A percentile compares a stretch with the other conserved stretches of the same genome.
Evolutionary conservation across 1,140 invertebrate species (phyloP).

Genomic region (Episyrphus balteatus): DNA sequence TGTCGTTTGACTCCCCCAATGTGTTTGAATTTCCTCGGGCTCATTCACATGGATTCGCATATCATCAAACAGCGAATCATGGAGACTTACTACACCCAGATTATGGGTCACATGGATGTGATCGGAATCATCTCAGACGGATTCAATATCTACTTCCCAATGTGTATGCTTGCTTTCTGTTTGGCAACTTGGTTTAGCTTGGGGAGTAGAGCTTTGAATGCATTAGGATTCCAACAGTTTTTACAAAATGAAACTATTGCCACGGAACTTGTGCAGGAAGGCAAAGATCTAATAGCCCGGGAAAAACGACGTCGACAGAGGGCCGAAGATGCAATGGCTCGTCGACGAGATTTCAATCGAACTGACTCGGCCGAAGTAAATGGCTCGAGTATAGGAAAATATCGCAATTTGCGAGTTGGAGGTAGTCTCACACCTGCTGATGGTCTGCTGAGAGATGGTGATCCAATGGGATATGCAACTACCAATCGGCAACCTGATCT

Average conservation of each 20-base stretch:
- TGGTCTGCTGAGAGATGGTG: constrained; percentile 36
- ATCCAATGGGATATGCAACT: constrained; percentile 22
- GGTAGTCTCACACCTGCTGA: constrained; percentile 19
- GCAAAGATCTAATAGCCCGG: constrained; percentile 77
- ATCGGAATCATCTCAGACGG: constrained; percentile 94
- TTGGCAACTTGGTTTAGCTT: constrained; percentile 90
- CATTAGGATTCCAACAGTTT: constrained; percentile 93
- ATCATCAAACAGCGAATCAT: constrained; percentile 51
- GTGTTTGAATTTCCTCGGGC: constrained; percentile 94
- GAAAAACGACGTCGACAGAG: constrained; percentile 74
- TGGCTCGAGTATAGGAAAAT: constrained; percentile 40
- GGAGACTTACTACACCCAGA: constrained; percentile 47
- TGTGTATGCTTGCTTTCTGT: constrained; percentile 88
- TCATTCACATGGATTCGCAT: constrained; percentile 97
- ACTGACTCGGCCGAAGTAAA: constrained; percentile 42
- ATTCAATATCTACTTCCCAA: constrained; percentile 99
- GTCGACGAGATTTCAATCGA: constrained; percentile 56
- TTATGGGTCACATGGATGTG: constrained; percentile 99
- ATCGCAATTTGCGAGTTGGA: constrained; percentile 39
- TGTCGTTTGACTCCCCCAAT: constrained; percentile 95
- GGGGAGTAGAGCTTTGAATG: constrained; percentile 77
- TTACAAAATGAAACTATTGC: constrained; percentile 88
- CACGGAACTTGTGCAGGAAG: constrained; percentile 86
- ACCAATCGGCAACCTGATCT: constrained; percentile 21
- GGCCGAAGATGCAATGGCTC: constrained; percentile 60